Conservation (phyloP, 2,888 invertebrate genomes). For the Boloria selene region DNA sequence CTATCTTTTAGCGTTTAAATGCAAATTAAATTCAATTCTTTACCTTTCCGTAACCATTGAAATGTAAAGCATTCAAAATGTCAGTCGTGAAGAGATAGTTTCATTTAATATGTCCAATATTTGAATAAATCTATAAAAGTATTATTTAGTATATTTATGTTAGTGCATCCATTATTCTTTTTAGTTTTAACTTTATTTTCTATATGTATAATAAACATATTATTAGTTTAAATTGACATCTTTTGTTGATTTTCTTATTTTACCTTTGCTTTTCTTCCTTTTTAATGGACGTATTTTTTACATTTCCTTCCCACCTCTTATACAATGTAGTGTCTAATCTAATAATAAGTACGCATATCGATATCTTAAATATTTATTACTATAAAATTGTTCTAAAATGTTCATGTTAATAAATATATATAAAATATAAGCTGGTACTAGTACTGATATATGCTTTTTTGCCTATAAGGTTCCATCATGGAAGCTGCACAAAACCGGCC, state of each 20-base stretch:
- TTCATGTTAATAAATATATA: no score
- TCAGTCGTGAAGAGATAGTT: no score
- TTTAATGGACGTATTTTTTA: conserved; percentile 3
- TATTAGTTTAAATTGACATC: conserved; percentile 8
- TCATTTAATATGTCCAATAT: no score
- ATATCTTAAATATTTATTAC: no score
- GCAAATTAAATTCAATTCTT: no score
- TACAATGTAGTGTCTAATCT: no score
- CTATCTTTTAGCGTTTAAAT: no score
- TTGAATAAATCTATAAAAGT: no score
- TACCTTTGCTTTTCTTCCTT: conserved; percentile 3
- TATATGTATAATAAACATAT: conserved; percentile 2
- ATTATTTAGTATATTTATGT: neutral
- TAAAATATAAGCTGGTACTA: neutral
- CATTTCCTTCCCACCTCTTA: neutral
- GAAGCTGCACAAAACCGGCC: conserved; percentile 86
- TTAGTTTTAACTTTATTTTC: neutral
- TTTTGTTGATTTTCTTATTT: conserved; percentile 8
- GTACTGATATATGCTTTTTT: conserved; percentile 28
- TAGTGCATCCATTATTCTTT: neutral
- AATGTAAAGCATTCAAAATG: no score
- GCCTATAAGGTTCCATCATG: conserved; percentile 83
- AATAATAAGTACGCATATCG: no score
- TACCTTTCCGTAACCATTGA: no score
- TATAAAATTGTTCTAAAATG: no score